Percentiles rank a stretch among this genome's conserved stretches.
phyloP scores from a whole-genome alignment of 2,888 invertebrate species.

The Mactromeris polynyma region DNA sequence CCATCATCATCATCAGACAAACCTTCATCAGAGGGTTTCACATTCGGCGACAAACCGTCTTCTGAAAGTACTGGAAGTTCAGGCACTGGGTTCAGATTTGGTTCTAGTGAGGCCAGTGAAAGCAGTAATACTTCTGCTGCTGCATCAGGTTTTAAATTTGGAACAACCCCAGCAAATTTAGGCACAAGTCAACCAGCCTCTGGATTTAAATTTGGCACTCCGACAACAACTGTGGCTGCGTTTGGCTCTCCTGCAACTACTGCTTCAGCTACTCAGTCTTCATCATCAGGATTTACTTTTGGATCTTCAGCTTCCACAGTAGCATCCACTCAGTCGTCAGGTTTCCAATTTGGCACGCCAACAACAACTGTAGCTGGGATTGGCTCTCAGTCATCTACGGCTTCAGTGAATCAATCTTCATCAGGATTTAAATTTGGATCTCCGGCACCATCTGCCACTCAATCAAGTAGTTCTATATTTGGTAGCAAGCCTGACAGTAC shows the following conservation, averaged over 20 bases:
- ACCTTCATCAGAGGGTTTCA: slow-evolving; percentile 37
- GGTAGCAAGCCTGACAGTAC: slow-evolving; percentile 26
- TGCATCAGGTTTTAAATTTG: slow-evolving; percentile 50
- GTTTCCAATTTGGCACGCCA: slow-evolving; percentile 51
- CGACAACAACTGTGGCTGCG: neutral
- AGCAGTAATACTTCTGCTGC: slow-evolving; percentile 29
- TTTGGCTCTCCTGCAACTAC: slow-evolving; percentile 17
- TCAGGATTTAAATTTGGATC: slow-evolving; percentile 52
- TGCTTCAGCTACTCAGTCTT: slow-evolving; percentile 21
- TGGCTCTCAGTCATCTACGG: neutral
- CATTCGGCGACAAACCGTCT: slow-evolving; percentile 35
- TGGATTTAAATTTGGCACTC: slow-evolving; percentile 67
- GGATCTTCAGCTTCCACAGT: slow-evolving; percentile 5
- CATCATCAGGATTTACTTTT: slow-evolving; percentile 18
- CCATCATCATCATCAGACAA: neutral
- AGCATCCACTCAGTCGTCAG: slow-evolving; percentile 11
- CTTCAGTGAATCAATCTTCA: neutral
- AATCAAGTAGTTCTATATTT: slow-evolving; percentile 15
- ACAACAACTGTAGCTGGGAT: neutral
- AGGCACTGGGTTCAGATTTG: slow-evolving; percentile 49
- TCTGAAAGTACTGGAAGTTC: neutral
- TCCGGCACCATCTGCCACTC: neutral
- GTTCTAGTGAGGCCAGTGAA: slow-evolving; percentile 45
- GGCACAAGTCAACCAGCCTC: slow-evolving; percentile 14
- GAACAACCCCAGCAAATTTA: slow-evolving; percentile 26